Evolutionary conservation across 2,113 vertebrate genomes (phyloP).

Genomic region (Stigmatopora nigra): DNA sequence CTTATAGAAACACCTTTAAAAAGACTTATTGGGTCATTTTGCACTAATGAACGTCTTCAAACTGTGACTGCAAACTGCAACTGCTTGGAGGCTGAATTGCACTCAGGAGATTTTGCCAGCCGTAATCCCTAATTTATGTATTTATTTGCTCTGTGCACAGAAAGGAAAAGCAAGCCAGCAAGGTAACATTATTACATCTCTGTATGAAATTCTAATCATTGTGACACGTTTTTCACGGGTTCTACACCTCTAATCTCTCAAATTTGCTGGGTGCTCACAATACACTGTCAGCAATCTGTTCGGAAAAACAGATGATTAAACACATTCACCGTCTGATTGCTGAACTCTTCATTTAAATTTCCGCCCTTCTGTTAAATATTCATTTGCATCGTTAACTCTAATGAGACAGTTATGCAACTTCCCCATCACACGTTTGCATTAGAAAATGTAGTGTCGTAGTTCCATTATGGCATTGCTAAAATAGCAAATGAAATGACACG

Average conservation of each 20-base stretch:
- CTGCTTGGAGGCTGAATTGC: conserved; percentile 7
- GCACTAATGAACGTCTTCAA: conserved; percentile 10
- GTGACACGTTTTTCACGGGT: not conserved
- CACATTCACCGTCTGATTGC: not conserved
- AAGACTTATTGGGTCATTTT: conserved; percentile 14
- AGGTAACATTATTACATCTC: conserved; percentile 9
- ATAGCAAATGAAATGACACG: too few relatives aligned
- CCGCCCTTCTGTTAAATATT: not conserved
- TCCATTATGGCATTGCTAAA: too few relatives aligned
- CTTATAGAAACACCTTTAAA: conserved; percentile 13
- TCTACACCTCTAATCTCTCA: too few relatives aligned
- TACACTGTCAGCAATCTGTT: not conserved
- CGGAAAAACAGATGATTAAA: not conserved
- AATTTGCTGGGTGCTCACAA: not conserved
- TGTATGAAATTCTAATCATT: not conserved
- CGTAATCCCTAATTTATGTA: not conserved
- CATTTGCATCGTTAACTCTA: not conserved
- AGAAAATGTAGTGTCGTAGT: too few relatives aligned
- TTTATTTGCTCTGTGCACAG: conserved; percentile 5
- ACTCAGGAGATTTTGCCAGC: conserved; percentile 9
- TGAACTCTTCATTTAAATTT: not conserved
- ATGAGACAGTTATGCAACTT: conserved; percentile 2
- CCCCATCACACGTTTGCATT: not conserved
- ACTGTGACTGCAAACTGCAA: conserved; percentile 14
- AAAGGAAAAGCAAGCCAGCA: conserved; percentile 8